These are phyloP conservation scores for Anaspis maculata DNA, from an alignment of 2,888 invertebrate genomes.

Conservation along the genomic window DNA sequence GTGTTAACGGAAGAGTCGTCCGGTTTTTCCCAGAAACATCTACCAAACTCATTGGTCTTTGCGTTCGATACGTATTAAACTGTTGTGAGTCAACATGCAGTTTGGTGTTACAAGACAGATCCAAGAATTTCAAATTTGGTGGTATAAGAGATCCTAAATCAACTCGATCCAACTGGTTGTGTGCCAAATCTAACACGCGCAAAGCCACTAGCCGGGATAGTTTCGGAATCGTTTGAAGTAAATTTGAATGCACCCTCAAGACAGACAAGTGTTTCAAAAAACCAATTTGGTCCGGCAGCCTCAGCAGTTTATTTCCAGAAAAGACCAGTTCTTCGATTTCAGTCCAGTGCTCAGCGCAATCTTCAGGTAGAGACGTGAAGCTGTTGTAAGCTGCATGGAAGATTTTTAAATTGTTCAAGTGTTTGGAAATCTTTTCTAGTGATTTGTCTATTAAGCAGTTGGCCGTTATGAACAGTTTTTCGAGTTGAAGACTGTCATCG, in stretches of 20 bases:
- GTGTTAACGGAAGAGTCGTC: slow-evolving; percentile 53
- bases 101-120: slow-evolving; percentile 75
- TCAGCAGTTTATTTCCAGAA: slow-evolving; percentile 71
- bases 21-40: slow-evolving; percentile 77
- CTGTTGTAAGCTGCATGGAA: slow-evolving; percentile 75
- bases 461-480: slow-evolving; percentile 64
- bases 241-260: slow-evolving; percentile 74
- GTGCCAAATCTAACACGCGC: slow-evolving; percentile 75
- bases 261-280: slow-evolving; percentile 62
- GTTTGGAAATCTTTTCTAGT: slow-evolving; percentile 51
- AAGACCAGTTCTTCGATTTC: slow-evolving; percentile 74
- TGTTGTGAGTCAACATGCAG: slow-evolving; percentile 77
- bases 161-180: slow-evolving; percentile 74
- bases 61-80: slow-evolving; percentile 69
- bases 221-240: slow-evolving; percentile 64
- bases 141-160: slow-evolving; percentile 70
- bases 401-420: slow-evolving; percentile 56
- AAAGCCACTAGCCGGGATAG: slow-evolving; percentile 66
- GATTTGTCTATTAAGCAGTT: slow-evolving; percentile 65
- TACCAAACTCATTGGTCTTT: slow-evolving; percentile 72
- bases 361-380: slow-evolving; percentile 63
- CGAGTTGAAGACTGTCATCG: slow-evolving; percentile 52
- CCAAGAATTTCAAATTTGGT: slow-evolving; percentile 74
- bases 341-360: slow-evolving; percentile 66
- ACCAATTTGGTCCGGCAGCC: slow-evolving; percentile 68